Evolutionary conservation across 2,113 vertebrate genomes (phyloP), one percentile per base, ranked within the genome.

Genomic region (Hystrix cristata): DNA sequence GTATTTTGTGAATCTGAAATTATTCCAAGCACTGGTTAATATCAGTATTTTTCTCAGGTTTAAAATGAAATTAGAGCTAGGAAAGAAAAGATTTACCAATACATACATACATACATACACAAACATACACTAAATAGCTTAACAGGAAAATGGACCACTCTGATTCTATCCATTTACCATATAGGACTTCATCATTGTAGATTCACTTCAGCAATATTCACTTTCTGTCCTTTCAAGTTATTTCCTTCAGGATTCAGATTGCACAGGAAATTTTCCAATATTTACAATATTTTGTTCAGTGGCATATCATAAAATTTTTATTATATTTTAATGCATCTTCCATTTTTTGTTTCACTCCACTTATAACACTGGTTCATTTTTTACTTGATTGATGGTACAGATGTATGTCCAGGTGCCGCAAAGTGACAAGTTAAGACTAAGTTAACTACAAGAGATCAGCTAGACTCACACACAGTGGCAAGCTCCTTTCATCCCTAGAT

Each of bases 201-300:
- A 94, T 92, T 94, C 64, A 72, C 76, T 95, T 95, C 86, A 46
- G 38, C 82, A 86, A 91, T 27, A 81, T 25, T 38, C 10, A 95
- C 71, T 86, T 91, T 93, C 94, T 65, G n/a, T 59, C 21, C 21
- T 91, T 87, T 85, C 84, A 92, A 87, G 38, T 90, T 60, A 46
- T 83, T 91, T 89, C n/a, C 88, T 95, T 95, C 31, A 91, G 38
- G 19, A 87, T 94, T 91, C 91, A 87, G 83, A 57, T 11, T 65
- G 72, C 53, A 95, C 89, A 96, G 64, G n/a, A 86, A 85, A 76
- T 64, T 43, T 78, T 94, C 43, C 5, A 93, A 7, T 93, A 23
- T 55, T 79, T 80, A 60, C 27, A 93, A 93, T 64, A 83, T 53
- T 78, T 13, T 31, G 12, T 78, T 91, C 64, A 86, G 38, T 84